Base-by-base conservation (phyloP, 1,140 invertebrate genomes). In the Teleopsis dalmanni region DNA sequence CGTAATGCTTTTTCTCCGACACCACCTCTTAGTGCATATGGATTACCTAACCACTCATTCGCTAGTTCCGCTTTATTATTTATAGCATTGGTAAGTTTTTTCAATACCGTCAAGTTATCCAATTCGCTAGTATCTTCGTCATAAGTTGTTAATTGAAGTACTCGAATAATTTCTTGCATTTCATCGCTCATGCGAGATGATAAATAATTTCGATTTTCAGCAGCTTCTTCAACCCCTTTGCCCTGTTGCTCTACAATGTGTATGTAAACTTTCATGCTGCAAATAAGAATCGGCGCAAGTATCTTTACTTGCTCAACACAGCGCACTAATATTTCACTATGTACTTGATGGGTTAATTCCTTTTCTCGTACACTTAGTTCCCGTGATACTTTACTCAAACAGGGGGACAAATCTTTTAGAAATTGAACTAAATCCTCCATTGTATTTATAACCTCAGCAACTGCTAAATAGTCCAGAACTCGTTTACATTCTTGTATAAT, bases 391-490 rank as follows among this genome's bases (percentile, higher is more conserved):
- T 87, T 87, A 56, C 87, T 91, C 1, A 93, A 76, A 54, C 88
- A 91, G 1, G 90, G 90, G 59, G 87, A 91, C 2, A 95, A 76
- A 71, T 92, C 95, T 67, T 95, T 88, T 16, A 99, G 82, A 75
- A 98, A 99, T 64, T 97, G 92, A 2, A 98, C 94, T 38, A 99
- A 75, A 70, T 99, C 94, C 61, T 98, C 95, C 87, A 99, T 95
- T 5, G 85, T 89, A 72, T 98, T 95, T 46, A 99, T 97, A 0
- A 99, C 95, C 76, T 99, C 96, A 18, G 95, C 90, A 2, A 99
- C 94, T n/a, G 93, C 94, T 41, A 97, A 73, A 71, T 97, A 99
- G 73, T 99, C 95, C 36, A 98, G 71, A 6, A 99, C 95, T 65
- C 93, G 82, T 75, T 97, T 96, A 65, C 96, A 99, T 74, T 96